phyloP scores from a whole-genome alignment of 2,113 vertebrate species.

The Toxotes chatareus region DNA sequence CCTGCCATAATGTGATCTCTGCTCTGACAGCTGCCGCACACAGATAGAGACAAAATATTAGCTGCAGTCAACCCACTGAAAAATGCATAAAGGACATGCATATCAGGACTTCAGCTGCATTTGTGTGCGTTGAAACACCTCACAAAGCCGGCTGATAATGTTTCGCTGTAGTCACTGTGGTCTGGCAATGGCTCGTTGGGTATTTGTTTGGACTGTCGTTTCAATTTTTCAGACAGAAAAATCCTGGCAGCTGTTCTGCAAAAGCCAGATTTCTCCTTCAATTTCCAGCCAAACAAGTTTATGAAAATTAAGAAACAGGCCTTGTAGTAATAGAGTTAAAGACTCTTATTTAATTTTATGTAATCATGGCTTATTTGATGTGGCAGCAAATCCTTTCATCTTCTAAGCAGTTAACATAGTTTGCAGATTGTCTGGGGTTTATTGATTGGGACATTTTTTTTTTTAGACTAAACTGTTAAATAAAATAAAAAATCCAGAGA shows the following conservation, averaged over 20 bases:
- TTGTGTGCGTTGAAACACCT: not conserved
- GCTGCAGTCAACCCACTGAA: not conserved
- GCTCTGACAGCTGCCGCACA: not conserved
- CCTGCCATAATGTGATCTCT: not conserved
- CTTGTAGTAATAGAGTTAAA: not conserved
- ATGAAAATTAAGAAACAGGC: not conserved
- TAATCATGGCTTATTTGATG: not conserved
- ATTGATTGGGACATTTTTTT: too few relatives aligned
- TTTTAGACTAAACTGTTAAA: not conserved
- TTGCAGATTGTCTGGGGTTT: not conserved
- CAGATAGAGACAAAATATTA: not conserved
- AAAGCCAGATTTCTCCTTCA: not conserved
- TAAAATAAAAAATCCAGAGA: not conserved
- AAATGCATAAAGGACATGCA: not conserved
- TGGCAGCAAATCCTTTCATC: not conserved
- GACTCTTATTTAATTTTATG: not conserved
- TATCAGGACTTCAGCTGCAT: not conserved
- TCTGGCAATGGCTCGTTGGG: not conserved
- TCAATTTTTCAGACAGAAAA: not conserved
- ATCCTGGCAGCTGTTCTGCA: not conserved
- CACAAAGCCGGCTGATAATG: not conserved
- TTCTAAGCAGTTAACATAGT: not conserved
- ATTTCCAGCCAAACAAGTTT: not conserved
- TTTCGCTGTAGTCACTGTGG: not conserved
- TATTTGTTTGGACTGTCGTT: not conserved